phyloP scores from a whole-genome alignment of 2,888 invertebrate species.

The Drosophila merina region DNA sequence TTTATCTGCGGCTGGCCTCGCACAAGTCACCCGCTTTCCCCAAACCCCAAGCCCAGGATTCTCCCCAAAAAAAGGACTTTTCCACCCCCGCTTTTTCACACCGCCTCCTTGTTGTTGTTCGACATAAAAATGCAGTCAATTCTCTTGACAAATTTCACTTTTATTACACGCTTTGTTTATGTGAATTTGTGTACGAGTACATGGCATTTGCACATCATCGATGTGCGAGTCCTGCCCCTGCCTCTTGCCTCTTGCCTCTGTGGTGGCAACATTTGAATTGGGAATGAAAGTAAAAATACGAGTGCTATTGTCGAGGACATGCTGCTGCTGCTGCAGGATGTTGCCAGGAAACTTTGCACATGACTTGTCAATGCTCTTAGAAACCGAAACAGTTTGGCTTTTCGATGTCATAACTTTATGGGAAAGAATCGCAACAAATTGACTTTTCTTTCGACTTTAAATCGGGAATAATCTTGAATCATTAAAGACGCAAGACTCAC shows the following conservation, averaged over 20 bases:
- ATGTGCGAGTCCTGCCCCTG: constrained; percentile 7
- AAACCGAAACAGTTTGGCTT: not conserved
- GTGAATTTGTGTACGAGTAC: constrained; percentile 38
- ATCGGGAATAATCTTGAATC: not conserved
- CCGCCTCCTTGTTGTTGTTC: constrained; percentile 6
- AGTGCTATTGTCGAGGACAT: not conserved
- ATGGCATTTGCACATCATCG: constrained; percentile 59
- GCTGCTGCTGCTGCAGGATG: constrained; percentile 2
- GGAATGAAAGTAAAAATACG: constrained; percentile 9
- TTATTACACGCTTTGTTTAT: constrained; percentile 57
- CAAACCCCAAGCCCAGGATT: too few species aligned
- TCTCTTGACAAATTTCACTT: constrained; percentile 68
- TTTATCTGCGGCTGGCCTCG: constrained; percentile 66
- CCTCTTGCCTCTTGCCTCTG: too few species aligned
- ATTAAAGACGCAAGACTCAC: accelerated
- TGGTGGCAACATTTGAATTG: constrained; percentile 4
- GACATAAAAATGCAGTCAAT: constrained; percentile 65
- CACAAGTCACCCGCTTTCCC: not conserved
- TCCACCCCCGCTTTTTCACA: not conserved
- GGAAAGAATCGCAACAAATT: not conserved
- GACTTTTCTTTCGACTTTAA: not conserved
- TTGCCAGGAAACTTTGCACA: constrained; percentile 24
- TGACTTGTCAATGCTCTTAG: constrained; percentile 30
- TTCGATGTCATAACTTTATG: not conserved
- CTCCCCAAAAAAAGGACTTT: not conserved